A percentile compares a stretch with the other conserved stretches of the same genome.
Evolutionary conservation across 2,113 vertebrate species (phyloP).

Genomic region (Otocyon megalotis): DNA sequence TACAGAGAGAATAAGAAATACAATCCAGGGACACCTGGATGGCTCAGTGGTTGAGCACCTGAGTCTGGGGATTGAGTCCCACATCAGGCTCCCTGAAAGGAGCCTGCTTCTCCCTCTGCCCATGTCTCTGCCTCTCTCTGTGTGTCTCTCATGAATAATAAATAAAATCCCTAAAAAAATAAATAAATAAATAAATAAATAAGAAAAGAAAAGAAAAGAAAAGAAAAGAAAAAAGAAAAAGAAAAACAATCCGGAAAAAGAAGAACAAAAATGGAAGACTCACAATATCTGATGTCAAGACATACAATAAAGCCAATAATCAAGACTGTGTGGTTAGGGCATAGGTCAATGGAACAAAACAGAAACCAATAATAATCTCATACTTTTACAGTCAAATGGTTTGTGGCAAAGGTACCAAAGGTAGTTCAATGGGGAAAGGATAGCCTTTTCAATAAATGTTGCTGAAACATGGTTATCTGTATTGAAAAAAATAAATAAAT

Average conservation of each 20-base stretch:
- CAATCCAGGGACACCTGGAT: neutral
- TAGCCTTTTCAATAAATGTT: neutral
- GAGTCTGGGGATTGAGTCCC: too few species aligned
- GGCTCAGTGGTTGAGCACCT: too few species aligned
- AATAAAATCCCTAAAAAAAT: too few species aligned
- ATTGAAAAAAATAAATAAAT: neutral
- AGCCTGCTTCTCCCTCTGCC: too few species aligned
- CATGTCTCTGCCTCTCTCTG: too few species aligned
- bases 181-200: too few species aligned
- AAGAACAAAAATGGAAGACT: neutral
- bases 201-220: too few species aligned
- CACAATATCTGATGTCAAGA: neutral
- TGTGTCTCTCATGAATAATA: too few species aligned
- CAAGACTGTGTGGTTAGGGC: neutral
- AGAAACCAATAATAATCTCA: neutral
- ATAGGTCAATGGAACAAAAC: neutral
- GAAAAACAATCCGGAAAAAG: neutral
- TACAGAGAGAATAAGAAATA: neutral
- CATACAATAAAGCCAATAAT: neutral
- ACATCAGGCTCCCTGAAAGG: too few species aligned
- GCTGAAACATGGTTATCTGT: neutral
- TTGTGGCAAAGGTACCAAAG: neutral
- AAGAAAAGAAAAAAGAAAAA: too few species aligned
- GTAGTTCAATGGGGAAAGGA: neutral
- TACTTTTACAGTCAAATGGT: neutral